Evolutionary conservation across 2,797 vertebrate genomes (phyloP).

Genomic region (Myotis planiceps): DNA sequence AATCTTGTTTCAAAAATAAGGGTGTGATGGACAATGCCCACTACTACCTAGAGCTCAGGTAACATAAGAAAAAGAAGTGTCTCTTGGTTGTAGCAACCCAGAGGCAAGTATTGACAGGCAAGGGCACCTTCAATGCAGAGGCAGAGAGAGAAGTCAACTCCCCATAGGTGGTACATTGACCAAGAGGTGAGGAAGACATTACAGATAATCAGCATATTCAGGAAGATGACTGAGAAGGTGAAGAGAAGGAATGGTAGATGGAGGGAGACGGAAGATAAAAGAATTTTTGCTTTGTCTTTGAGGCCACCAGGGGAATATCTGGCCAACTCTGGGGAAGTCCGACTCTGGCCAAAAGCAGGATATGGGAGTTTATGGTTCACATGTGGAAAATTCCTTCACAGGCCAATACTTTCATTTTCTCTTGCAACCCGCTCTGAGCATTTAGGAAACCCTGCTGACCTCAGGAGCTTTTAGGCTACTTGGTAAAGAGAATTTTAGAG

Average conservation of each 20-base stretch:
- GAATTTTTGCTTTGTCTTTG: background rate
- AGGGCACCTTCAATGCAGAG: background rate
- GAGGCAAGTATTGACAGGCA: background rate
- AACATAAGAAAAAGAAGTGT: background rate
- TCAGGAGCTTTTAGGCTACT: background rate
- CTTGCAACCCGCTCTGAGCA: background rate
- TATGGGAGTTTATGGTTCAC: conserved; percentile 38
- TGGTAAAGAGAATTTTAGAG: background rate
- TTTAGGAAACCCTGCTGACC: conserved; percentile 19
- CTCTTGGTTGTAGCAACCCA: background rate
- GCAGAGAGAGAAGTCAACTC: background rate
- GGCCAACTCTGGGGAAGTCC: conserved; percentile 46
- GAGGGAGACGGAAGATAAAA: background rate
- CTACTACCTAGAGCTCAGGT: background rate
- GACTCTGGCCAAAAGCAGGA: conserved; percentile 48
- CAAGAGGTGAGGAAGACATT: background rate
- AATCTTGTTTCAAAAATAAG: background rate
- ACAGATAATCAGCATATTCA: background rate
- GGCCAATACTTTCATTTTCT: conserved; percentile 43
- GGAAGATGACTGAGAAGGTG: background rate
- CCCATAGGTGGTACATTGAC: background rate
- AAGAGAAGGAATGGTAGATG: background rate
- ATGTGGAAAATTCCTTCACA: conserved; percentile 36
- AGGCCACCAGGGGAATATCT: conserved; percentile 21
- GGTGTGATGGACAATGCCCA: background rate